A percentile compares a stretch with the other conserved stretches of the same genome.
Conservation (phyloP, 2,113 vertebrate species). For the Forbesichthys papilliferus region DNA sequence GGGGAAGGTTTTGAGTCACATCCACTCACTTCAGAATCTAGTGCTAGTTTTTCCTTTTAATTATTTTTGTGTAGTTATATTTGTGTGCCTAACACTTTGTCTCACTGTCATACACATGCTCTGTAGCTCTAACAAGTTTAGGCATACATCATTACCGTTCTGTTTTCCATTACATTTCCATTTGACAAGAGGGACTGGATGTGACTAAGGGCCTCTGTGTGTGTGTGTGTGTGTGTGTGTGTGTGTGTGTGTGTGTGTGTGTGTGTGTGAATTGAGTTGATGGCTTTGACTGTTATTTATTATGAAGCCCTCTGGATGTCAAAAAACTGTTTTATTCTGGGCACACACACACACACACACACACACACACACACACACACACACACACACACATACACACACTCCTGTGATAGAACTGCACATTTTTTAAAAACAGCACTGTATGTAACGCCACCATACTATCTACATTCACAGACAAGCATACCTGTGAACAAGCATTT, state of each 20-base stretch:
- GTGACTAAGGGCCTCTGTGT: background rate
- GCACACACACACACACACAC: background rate
- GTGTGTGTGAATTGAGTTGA: background rate
- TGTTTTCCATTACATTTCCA: slow-evolving; percentile 10
- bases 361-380: background rate
- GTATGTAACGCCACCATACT: slow-evolving; percentile 2
- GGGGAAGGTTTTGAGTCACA: background rate
- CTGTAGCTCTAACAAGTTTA: background rate
- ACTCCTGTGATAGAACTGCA: background rate
- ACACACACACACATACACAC: slow-evolving; percentile 7
- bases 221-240: slow-evolving; percentile 5
- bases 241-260: background rate
- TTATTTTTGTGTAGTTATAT: background rate
- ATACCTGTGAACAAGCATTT: background rate
- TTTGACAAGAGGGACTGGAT: background rate
- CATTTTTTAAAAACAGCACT: no score
- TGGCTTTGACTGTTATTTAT: background rate
- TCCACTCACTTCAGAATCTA: background rate
- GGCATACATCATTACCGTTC: slow-evolving; percentile 38
- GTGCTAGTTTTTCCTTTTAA: background rate
- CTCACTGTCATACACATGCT: background rate
- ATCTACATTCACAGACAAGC: background rate
- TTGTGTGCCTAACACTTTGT: background rate
- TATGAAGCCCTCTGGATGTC: background rate
- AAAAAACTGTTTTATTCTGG: background rate